These are phyloP conservation scores for Heliconius cydno DNA, from an alignment of 2,888 invertebrate genomes.

Conservation along the genomic window DNA sequence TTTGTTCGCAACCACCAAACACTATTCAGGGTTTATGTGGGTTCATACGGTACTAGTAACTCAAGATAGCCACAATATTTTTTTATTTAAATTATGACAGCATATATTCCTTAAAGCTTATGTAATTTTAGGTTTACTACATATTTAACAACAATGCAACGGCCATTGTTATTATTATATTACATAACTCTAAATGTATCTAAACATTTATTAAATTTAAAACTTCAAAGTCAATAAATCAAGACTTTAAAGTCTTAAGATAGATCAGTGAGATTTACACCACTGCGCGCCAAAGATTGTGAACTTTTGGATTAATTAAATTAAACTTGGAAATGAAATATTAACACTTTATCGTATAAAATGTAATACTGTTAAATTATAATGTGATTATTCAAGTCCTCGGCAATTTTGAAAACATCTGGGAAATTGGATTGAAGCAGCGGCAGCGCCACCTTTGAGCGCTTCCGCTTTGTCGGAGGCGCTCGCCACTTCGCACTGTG, in stretches of 20 bases:
- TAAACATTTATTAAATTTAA: background rate
- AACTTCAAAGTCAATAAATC: conserved; percentile 25
- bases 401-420: conserved; percentile 81
- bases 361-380: conserved; percentile 83
- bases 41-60: background rate
- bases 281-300: conserved; percentile 59
- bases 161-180: background rate
- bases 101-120: background rate
- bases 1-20: conserved; percentile 19
- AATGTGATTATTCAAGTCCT: conserved; percentile 83
- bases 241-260: conserved; percentile 51
- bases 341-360: conserved; percentile 84
- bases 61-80: background rate
- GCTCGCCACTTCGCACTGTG: conserved; percentile 81
- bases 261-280: conserved; percentile 56
- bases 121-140: background rate
- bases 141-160: too few relatives aligned
- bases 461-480: conserved; percentile 69
- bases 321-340: conserved; percentile 84
- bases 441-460: conserved; percentile 73
- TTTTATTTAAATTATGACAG: background rate
- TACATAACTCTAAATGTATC: background rate
- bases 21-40: conserved; percentile 8
- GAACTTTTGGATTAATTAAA: conserved; percentile 83
- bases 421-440: conserved; percentile 80